phyloP scores from a whole-genome alignment of 2,113 vertebrate species.

The Megaleporinus macrocephalus region DNA sequence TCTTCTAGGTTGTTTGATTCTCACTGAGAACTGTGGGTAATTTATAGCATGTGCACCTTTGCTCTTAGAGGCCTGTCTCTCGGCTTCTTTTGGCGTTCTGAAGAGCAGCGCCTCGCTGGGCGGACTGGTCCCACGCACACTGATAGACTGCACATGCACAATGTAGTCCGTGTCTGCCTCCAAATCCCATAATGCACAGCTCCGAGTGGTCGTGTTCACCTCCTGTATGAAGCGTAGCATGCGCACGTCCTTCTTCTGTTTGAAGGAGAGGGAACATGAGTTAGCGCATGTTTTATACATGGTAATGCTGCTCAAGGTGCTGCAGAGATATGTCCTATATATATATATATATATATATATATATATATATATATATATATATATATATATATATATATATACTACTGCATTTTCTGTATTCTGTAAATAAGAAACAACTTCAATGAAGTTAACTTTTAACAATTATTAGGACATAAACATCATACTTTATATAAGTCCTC shows the following conservation, averaged over 20 bases:
- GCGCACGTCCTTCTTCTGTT: constrained; percentile 93
- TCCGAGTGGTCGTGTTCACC: constrained; percentile 96
- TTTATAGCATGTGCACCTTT: constrained; percentile 80
- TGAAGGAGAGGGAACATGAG: background rate
- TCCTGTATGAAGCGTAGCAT: constrained; percentile 99
- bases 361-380: too few relatives aligned
- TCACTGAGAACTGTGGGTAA: too few relatives aligned
- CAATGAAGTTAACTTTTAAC: too few relatives aligned
- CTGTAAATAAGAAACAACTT: too few relatives aligned
- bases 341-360: too few relatives aligned
- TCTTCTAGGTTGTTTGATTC: too few relatives aligned
- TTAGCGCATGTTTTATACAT: background rate
- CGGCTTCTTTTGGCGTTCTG: constrained; percentile 89
- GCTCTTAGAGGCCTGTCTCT: constrained; percentile 90
- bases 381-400: too few relatives aligned
- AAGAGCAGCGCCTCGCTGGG: constrained; percentile 91
- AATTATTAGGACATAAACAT: too few relatives aligned
- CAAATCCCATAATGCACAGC: constrained; percentile 95
- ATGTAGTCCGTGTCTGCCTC: constrained; percentile 97
- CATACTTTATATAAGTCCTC: too few relatives aligned
- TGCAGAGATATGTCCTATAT: too few relatives aligned
- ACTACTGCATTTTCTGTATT: too few relatives aligned
- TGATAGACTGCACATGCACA: constrained; percentile 94
- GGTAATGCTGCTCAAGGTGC: too few relatives aligned
- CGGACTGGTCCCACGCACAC: constrained; percentile 89